Conservation (phyloP, 2,888 invertebrate species). For the Germaria angustata region DNA sequence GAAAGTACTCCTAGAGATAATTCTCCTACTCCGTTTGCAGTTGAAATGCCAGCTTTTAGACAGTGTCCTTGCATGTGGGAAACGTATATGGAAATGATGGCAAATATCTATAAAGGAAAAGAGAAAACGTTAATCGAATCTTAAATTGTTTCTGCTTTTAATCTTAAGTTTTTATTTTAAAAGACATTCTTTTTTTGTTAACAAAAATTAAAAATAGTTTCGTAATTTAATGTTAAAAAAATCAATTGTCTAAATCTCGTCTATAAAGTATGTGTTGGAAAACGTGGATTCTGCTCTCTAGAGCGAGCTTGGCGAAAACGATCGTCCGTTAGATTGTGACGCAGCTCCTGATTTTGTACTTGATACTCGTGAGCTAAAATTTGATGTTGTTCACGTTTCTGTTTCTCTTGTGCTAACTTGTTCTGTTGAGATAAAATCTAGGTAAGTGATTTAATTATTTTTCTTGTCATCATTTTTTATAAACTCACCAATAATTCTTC, state of each 20-base stretch:
- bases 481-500: constrained; percentile 73
- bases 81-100: constrained; percentile 68
- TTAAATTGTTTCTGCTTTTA: not conserved
- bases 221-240: not conserved
- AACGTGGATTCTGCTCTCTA: constrained; percentile 71
- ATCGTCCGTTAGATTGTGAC: constrained; percentile 76
- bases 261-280: constrained; percentile 66
- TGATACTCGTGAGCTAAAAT: constrained; percentile 75
- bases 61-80: constrained; percentile 73
- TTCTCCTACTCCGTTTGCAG: not conserved
- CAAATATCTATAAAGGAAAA: constrained; percentile 30
- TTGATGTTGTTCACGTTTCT: constrained; percentile 73
- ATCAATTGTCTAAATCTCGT: too few species aligned
- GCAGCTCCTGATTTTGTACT: constrained; percentile 76
- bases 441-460: not conserved
- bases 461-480: too few species aligned
- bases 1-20: not conserved
- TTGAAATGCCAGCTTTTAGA: constrained; percentile 60
- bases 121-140: not conserved
- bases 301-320: constrained; percentile 77
- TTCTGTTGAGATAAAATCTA: constrained; percentile 68
- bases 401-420: constrained; percentile 74
- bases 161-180: constrained; percentile 33
- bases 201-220: not conserved
- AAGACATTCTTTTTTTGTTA: constrained; percentile 14